Percentiles rank a stretch among this genome's conserved stretches.
These are phyloP conservation scores for Nemotelus nigrinus DNA, from an alignment of 2,888 invertebrate genomes.

Conservation along the genomic window DNA sequence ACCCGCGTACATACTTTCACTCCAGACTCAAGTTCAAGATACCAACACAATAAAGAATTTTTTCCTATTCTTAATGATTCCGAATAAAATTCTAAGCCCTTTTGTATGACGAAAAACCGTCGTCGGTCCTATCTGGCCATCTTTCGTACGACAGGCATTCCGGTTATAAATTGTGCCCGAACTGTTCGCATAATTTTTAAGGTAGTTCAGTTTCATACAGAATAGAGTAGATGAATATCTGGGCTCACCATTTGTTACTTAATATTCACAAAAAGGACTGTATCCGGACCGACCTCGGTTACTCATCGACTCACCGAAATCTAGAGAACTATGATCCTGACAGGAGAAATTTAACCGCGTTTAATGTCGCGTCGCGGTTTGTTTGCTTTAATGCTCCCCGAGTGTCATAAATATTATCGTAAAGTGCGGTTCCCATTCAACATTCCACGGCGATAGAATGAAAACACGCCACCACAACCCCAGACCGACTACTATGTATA, in stretches of 20 bases:
- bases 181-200: slow-evolving; percentile 3
- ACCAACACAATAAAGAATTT: neutral
- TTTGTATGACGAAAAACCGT: neutral
- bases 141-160: neutral
- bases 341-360: neutral
- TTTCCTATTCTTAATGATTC: neutral
- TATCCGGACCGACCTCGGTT: neutral
- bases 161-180: neutral
- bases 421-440: neutral
- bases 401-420: slow-evolving; percentile 8
- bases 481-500: too few relatives aligned
- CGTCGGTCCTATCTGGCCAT: neutral
- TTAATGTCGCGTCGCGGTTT: slow-evolving; percentile 14
- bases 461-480: too few relatives aligned
- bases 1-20: neutral
- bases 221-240: slow-evolving; percentile 32
- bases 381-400: neutral
- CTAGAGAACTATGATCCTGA: neutral
- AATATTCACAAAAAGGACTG: slow-evolving; percentile 25
- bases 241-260: slow-evolving; percentile 19
- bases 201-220: neutral
- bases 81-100: slow-evolving; percentile 2
- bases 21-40: neutral
- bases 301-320: neutral
- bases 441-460: neutral